Base-by-base conservation (phyloP, 92 coral and sea anemone species). In the Anthopleura xanthogrammica region DNA sequence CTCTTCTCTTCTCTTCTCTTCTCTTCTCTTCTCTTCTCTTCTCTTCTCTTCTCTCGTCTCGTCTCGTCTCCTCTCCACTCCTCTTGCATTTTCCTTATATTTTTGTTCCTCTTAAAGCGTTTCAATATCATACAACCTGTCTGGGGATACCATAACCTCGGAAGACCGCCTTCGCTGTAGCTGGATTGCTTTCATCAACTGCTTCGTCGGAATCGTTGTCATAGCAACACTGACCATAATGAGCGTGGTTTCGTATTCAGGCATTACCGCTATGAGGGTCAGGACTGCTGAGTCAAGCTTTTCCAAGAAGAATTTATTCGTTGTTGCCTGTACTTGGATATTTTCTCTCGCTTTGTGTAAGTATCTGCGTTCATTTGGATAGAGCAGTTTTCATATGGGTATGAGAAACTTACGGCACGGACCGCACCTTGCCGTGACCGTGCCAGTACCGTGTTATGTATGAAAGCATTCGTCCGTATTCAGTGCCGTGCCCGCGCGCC, bases 111-210 rank as follows among this genome's bases (percentile, higher is more conserved):
- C 7, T 72, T 9, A 12, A 66, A 90, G 88, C 16, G 83, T 90
- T 40, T 75, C 93, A 11, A 83, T 87, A 7, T 83, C 87, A 82
- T 90, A 90, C 82, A 90, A 90, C 91, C 77, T 89, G 58, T 84
- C 80, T 68, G 91, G 85, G 23, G 52, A 80, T n/a, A 79, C 88
- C 22, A 87, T 83, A 84, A 78, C 80, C 5, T 76, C 78, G 20
- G 86, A 71, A 3, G 80, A 76, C 29, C 88, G 78, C 70, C 29
- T 70, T 2, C 80, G 90, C 9, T 90, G 93, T 81, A 75, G 60
- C 16, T 90, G 93, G 93, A 72, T 90, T 40, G 93, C 93, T 36
- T 88, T 90, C 55, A 87, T 90, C 77, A 90, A 90, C 87, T 80
- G 88, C 54, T 83, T 81, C 79, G 79, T 90, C 19, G 93, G 93